Conservation (phyloP, 23 tunicate species). For the Trididemnum miniatum region DNA sequence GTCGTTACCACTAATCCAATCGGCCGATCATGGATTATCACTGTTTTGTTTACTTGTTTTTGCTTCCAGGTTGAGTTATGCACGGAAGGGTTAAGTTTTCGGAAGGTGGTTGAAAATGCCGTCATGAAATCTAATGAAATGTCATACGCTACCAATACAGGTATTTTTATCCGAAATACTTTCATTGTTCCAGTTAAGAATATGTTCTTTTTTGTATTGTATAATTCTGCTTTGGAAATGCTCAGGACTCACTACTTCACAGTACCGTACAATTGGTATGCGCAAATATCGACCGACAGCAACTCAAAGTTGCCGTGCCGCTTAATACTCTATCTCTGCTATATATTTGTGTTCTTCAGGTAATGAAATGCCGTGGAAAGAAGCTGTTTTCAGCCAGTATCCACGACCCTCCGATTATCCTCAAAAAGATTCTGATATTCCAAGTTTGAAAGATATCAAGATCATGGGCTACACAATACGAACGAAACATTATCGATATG, state of each 20-base stretch:
- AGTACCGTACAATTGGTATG: no score
- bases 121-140: neutral
- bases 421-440: slow-evolving; percentile 63
- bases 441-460: slow-evolving; percentile 59
- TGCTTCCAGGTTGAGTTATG: slow-evolving; percentile 57
- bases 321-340: neutral
- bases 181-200: no score
- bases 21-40: no score
- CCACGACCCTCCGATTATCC: slow-evolving; percentile 82
- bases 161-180: no score
- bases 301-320: no score
- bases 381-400: slow-evolving; percentile 88
- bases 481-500: slow-evolving; percentile 57
- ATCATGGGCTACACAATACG: slow-evolving; percentile 90
- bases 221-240: no score
- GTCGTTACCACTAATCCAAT: no score
- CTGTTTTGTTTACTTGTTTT: no score
- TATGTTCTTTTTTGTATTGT: no score
- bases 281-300: no score
- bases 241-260: no score
- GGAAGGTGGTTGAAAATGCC: slow-evolving; percentile 30
- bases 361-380: slow-evolving; percentile 39
- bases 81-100: slow-evolving; percentile 83
- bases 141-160: no score
- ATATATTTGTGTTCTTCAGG: neutral